These are phyloP conservation scores for Axea sp. DNA, from an alignment of 2,888 invertebrate species.

Conservation along the genomic window DNA sequence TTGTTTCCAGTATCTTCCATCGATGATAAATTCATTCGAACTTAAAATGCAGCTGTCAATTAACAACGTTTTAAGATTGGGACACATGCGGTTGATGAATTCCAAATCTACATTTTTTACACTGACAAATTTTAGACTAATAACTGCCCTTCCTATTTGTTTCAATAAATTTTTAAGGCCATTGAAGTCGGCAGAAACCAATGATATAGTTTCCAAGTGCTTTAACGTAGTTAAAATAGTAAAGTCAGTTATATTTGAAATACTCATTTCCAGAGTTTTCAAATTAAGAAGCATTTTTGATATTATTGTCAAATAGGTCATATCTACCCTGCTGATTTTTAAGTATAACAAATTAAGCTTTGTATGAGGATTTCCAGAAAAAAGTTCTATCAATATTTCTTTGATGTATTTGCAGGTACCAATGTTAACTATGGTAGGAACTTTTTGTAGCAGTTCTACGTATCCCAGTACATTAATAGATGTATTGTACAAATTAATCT, in stretches of 20 bases:
- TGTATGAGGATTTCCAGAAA: no score
- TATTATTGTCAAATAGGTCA: background rate
- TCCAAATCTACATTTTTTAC: background rate
- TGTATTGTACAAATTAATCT: background rate
- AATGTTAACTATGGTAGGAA: background rate
- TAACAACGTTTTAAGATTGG: background rate
- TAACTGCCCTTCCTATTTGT: background rate
- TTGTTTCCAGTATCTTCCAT: no score
- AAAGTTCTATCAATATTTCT: no score
- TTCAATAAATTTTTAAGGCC: background rate
- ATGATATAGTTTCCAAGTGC: background rate
- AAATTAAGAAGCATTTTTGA: background rate
- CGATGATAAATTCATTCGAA: no score
- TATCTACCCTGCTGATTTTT: background rate
- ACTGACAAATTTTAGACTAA: background rate
- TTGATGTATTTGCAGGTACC: background rate
- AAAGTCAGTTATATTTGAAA: background rate
- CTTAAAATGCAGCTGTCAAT: background rate
- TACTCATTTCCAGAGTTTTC: background rate
- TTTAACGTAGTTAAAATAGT: background rate
- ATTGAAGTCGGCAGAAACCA: background rate
- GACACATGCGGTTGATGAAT: background rate
- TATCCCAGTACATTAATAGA: background rate
- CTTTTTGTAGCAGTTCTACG: background rate
- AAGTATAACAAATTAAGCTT: no score